Conservation (phyloP, 2,888 invertebrate species). For the Thecocarcelia acutangulata region DNA sequence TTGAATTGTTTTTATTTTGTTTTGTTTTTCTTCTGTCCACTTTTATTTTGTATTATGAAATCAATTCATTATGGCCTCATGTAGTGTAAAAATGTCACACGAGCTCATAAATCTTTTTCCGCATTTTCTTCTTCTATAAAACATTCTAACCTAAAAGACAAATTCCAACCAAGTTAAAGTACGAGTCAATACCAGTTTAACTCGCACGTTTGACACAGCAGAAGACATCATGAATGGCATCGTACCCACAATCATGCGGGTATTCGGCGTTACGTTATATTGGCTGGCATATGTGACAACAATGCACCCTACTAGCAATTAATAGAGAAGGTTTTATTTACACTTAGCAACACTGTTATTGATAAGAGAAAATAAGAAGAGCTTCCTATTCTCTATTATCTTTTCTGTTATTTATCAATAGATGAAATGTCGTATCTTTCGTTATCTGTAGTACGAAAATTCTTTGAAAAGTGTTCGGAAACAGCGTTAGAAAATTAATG, state of each 20-base stretch:
- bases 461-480: not conserved
- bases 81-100: constrained; percentile 73
- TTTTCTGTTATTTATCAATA: too few species aligned
- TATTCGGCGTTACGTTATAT: constrained; percentile 38
- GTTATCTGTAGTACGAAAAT: too few species aligned
- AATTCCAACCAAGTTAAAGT: constrained; percentile 47
- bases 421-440: too few species aligned
- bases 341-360: too few species aligned
- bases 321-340: too few species aligned
- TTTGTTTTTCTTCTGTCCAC: constrained; percentile 22
- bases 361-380: too few species aligned
- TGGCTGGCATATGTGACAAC: not conserved
- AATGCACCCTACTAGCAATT: constrained; percentile 5
- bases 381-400: too few species aligned
- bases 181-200: constrained; percentile 53
- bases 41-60: constrained; percentile 52
- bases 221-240: constrained; percentile 41
- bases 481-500: not conserved
- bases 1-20: constrained; percentile 22
- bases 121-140: constrained; percentile 66
- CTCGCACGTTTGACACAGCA: constrained; percentile 34
- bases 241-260: not conserved
- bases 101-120: constrained; percentile 73
- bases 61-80: constrained; percentile 71
- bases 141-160: constrained; percentile 50